Conservation (phyloP, 2,888 invertebrate genomes). For the Amphimallon solstitiale region DNA sequence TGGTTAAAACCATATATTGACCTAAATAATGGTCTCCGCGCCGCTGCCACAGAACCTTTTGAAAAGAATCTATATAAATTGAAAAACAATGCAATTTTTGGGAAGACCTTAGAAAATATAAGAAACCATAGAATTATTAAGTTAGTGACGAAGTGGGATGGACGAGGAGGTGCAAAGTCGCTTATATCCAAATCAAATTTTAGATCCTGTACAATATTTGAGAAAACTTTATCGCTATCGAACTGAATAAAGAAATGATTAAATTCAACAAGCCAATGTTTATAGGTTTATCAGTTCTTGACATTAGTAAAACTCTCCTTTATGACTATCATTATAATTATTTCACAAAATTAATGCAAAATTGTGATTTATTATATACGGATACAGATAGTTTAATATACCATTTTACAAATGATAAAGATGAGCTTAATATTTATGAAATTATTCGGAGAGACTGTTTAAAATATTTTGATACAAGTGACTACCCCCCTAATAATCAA, state of each 20-base stretch:
- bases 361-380: neutral
- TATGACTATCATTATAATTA: neutral
- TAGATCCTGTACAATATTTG: slow-evolving; percentile 1
- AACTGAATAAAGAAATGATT: neutral
- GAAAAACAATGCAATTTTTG: slow-evolving; percentile 15
- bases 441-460: neutral
- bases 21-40: neutral
- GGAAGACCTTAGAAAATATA: slow-evolving; percentile 23
- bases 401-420: neutral
- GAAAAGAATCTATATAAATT: slow-evolving; percentile 22
- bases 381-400: slow-evolving; percentile 1
- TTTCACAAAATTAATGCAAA: neutral
- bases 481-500: neutral
- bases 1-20: slow-evolving; percentile 12
- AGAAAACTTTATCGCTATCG: neutral
- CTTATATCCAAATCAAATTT: neutral
- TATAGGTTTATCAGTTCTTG: too few relatives aligned
- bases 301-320: too few relatives aligned
- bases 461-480: neutral
- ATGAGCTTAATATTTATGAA: neutral
- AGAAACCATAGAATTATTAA: slow-evolving; percentile 7
- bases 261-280: too few relatives aligned
- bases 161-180: neutral
- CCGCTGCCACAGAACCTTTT: neutral
- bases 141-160: slow-evolving; percentile 3